Percentiles rank a stretch among this genome's conserved stretches.
These are phyloP conservation scores for Vulpes ferrilata DNA, from an alignment of 2,113 vertebrate genomes.

Conservation along the genomic window DNA sequence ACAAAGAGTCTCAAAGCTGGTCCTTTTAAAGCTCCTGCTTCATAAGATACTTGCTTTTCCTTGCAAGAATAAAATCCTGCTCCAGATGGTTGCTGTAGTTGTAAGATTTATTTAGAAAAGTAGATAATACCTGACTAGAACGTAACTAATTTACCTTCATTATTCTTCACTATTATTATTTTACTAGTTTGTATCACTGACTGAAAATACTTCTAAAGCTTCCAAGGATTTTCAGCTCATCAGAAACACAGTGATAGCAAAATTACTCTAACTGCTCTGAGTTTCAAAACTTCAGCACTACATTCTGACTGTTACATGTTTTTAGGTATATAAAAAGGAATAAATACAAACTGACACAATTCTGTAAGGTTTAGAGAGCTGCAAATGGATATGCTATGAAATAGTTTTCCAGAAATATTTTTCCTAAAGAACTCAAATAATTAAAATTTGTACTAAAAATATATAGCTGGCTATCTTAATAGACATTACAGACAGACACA, in stretches of 20 bases:
- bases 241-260: not conserved
- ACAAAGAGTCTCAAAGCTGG: slow-evolving; percentile 36
- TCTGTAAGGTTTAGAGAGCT: slow-evolving; percentile 10
- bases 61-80: not conserved
- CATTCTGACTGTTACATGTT: not conserved
- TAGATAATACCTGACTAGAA: not conserved
- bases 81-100: not conserved
- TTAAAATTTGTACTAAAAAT: slow-evolving; percentile 63
- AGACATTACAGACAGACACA: not conserved
- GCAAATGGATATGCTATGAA: slow-evolving; percentile 47
- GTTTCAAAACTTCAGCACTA: slow-evolving; percentile 36
- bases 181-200: slow-evolving; percentile 41
- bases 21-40: slow-evolving; percentile 45
- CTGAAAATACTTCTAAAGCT: slow-evolving; percentile 55
- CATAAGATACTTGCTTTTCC: slow-evolving; percentile 5
- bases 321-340: slow-evolving; percentile 15
- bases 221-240: slow-evolving; percentile 51
- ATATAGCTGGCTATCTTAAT: not conserved
- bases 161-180: slow-evolving; percentile 34
- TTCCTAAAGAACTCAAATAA: slow-evolving; percentile 56
- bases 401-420: slow-evolving; percentile 47
- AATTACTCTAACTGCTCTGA: slow-evolving; percentile 40
- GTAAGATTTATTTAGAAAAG: not conserved
- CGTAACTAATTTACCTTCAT: not conserved
- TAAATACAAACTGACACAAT: slow-evolving; percentile 62